phyloP scores from a whole-genome alignment of 2,113 vertebrate genomes.

The Archilochus colubris region DNA sequence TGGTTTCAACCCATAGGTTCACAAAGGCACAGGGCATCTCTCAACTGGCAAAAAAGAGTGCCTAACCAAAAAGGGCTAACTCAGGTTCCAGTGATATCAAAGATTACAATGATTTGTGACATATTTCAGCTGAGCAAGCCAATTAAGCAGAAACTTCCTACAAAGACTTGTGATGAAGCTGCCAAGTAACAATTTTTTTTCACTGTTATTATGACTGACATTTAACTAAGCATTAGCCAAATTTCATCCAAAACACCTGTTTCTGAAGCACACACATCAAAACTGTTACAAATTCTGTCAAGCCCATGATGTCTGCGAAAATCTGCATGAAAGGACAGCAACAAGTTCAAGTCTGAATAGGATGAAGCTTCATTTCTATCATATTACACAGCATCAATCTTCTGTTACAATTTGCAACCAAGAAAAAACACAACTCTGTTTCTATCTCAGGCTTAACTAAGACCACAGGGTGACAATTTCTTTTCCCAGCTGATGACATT shows the following conservation, averaged over 20 bases:
- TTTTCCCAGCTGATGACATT: constrained; percentile 64
- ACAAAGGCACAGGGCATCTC: not conserved
- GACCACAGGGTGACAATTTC: constrained; percentile 37
- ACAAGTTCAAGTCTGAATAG: not conserved
- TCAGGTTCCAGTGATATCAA: not conserved
- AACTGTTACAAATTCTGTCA: not conserved
- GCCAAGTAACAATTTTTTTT: not conserved
- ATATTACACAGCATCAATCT: not conserved
- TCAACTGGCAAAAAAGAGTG: not conserved
- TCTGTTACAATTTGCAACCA: not conserved
- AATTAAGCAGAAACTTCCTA: not conserved
- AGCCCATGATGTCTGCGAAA: not conserved
- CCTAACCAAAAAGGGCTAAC: not conserved
- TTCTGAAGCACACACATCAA: not conserved
- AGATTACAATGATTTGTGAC: not conserved
- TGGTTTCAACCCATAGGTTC: not conserved
- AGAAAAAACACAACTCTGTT: constrained; percentile 18
- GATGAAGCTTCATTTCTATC: not conserved
- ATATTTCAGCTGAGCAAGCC: not conserved
- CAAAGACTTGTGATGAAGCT: not conserved
- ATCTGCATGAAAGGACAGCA: not conserved
- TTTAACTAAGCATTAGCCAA: not conserved
- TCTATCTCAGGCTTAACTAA: constrained; percentile 13
- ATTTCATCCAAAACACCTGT: not conserved
- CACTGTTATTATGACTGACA: not conserved